Base-by-base conservation (phyloP, 2,797 vertebrate species). In the Anguilla anguilla region DNA sequence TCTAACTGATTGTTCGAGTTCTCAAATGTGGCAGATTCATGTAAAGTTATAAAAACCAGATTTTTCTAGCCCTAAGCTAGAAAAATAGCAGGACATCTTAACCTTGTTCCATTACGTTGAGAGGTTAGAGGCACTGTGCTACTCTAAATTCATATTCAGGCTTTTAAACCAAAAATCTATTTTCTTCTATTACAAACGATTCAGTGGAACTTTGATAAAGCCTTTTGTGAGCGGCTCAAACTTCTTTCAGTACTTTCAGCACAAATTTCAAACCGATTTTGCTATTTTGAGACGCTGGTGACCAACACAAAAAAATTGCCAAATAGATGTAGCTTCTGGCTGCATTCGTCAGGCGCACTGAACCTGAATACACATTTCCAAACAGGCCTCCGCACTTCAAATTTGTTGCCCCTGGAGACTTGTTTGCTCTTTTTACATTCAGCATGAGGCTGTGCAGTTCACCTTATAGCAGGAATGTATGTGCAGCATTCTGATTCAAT, bases 221-320 rank as follows among this genome's bases (percentile, higher is more conserved):
- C 25, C 64, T n/a, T 67, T 69, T 28, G 57, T 17, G 57, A 59
- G 17, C 0, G 17, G 17, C 57, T 59, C 57, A 59, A 69, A 69
- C 64, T 28, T 69, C 64, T 69, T 69, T 28, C 64, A n/a, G 57
- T 59, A 17, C 53, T 55, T 15, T 55, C 43, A 15, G 17, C 19
- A 64, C 61, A 64, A 64, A 28, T 69, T 69, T 69, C 25, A 69
- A 69, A 69, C 5, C 28, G 64, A 69, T 7, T 7, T 64, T 69
- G 64, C 64, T 69, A 28, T 69, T 69, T 69, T 69, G n/a, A 69
- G 64, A 69, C 28, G 64, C 64, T 69, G 64, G 64, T 69, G 25
- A 69, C 25, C 25, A 69, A 69, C 64, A 69, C n/a, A 67, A 67
- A 69, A 69, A 67, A 69, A 28, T 28, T 64, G 64, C n/a, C 64